Evolutionary conservation across 2,797 vertebrate genomes (phyloP).

Genomic region (Urosaurus nigricauda): DNA sequence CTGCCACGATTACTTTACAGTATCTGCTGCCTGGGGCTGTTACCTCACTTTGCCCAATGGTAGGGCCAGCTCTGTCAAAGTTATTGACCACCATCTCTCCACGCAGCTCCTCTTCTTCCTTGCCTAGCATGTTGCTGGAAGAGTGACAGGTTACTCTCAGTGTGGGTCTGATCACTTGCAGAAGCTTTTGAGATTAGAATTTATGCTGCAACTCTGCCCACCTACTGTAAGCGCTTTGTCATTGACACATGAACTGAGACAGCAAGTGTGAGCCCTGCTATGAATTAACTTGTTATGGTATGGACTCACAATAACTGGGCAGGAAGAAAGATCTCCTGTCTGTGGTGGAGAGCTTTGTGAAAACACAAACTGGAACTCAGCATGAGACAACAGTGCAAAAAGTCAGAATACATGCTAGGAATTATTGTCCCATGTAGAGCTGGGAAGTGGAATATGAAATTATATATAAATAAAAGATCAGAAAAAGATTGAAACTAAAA

Average conservation of each 20-base stretch:
- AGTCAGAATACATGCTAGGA: neutral
- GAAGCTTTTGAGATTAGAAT: neutral
- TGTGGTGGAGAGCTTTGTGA: neutral
- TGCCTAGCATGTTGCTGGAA: neutral
- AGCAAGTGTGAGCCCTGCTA: neutral
- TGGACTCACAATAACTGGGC: neutral
- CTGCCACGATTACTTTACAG: neutral
- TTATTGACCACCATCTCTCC: no score
- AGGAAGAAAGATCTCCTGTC: neutral
- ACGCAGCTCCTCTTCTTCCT: neutral
- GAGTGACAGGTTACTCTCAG: neutral
- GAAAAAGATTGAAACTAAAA: neutral
- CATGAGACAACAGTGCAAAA: neutral
- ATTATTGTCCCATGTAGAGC: neutral
- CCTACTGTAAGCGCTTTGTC: neutral
- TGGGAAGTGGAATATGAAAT: neutral
- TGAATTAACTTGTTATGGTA: neutral
- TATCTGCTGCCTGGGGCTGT: neutral
- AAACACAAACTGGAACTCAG: neutral
- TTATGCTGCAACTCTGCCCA: neutral
- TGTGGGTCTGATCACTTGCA: neutral
- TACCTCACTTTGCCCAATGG: neutral
- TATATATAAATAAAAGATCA: neutral
- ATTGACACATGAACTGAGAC: neutral
- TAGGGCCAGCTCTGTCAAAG: no score